Conservation (phyloP, 2,113 vertebrate species). For the Amphiprion ocellaris region DNA sequence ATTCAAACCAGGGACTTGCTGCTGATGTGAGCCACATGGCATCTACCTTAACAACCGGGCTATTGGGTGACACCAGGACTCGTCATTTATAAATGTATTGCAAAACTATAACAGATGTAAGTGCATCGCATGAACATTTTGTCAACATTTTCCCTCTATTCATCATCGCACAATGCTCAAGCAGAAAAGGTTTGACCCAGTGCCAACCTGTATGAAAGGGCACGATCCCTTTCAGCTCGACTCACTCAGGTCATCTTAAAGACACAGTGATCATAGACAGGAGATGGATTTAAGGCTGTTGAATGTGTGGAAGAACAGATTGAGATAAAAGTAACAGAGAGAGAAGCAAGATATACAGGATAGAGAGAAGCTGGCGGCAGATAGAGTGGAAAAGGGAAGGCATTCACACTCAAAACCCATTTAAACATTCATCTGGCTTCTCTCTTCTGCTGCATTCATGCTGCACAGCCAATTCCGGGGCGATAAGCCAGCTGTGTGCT, state of each 20-base stretch:
- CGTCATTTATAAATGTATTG: too few species aligned
- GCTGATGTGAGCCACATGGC: too few species aligned
- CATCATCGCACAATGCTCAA: background rate
- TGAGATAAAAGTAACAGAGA: constrained; percentile 35
- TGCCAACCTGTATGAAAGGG: constrained; percentile 28
- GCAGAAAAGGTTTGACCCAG: constrained; percentile 2
- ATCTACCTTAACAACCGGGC: too few species aligned
- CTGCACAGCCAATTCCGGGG: constrained; percentile 70
- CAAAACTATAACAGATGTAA: too few species aligned
- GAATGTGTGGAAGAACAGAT: constrained; percentile 33
- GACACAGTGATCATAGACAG: constrained; percentile 42
- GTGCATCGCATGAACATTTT: background rate
- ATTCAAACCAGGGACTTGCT: too few species aligned
- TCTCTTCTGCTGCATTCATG: constrained; percentile 71
- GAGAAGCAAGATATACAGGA: constrained; percentile 34
- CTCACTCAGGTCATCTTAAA: constrained; percentile 40
- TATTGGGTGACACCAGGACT: too few species aligned
- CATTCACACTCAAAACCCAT: constrained; percentile 64
- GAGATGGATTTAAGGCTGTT: constrained; percentile 26
- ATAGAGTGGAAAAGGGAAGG: constrained; percentile 51
- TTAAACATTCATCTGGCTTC: constrained; percentile 69
- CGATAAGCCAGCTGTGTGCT: constrained; percentile 70
- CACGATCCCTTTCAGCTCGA: constrained; percentile 41
- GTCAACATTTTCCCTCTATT: background rate
- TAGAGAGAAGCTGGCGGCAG: constrained; percentile 40